Evolutionary conservation across 2,113 vertebrate genomes (phyloP).

Genomic region (Dipodomys spectabilis): DNA sequence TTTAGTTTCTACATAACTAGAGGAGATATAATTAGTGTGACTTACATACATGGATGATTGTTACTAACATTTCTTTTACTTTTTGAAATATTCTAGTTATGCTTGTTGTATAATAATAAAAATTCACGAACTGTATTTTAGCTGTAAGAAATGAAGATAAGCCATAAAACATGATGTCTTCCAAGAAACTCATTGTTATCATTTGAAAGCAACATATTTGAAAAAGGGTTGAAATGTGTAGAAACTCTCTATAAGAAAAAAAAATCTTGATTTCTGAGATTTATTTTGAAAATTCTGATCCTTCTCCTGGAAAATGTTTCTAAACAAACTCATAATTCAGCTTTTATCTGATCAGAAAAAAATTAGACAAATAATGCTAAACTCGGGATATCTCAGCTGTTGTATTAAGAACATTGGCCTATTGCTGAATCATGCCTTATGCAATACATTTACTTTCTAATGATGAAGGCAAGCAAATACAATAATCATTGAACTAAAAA

Average conservation of each 20-base stretch:
- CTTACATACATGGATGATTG: background rate
- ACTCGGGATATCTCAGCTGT: background rate
- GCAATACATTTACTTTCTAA: background rate
- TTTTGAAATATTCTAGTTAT: background rate
- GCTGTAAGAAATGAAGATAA: background rate
- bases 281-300: background rate
- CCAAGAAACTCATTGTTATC: background rate
- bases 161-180: background rate
- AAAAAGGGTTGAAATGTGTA: background rate
- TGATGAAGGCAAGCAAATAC: background rate
- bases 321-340: background rate
- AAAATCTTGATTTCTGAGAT: background rate
- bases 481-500: background rate
- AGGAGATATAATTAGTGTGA: background rate
- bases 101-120: background rate
- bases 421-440: background rate
- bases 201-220: background rate
- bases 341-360: background rate
- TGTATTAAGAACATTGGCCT: background rate
- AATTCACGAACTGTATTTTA: background rate
- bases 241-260: background rate
- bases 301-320: background rate
- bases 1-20: conserved; percentile 2
- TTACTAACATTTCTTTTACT: conserved; percentile 11
- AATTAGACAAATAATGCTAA: background rate